Conservation (phyloP, 1,140 invertebrate genomes). For the Leptopilina clavipes region DNA sequence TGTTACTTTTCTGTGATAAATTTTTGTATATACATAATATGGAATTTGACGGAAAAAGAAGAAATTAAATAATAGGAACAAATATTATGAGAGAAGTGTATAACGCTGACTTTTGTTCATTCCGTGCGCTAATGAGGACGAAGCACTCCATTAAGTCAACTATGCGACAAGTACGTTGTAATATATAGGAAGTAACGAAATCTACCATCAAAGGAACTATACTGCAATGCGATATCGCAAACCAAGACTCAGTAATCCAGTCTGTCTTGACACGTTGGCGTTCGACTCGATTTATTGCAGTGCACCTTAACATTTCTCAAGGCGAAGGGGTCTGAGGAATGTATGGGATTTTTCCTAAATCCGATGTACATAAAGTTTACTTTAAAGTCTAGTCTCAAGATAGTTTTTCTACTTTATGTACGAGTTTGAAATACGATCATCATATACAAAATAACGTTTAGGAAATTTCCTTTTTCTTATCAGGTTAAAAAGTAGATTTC, state of each 20-base stretch:
- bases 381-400: conserved; percentile 9
- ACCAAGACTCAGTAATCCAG: conserved; percentile 22
- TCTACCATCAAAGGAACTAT: conserved; percentile 44
- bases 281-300: conserved; percentile 33
- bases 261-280: conserved; percentile 28
- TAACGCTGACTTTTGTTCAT: conserved; percentile 53
- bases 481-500: not conserved
- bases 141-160: conserved; percentile 61
- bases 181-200: conserved; percentile 41
- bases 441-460: not conserved
- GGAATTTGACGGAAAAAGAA: no score
- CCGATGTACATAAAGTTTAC: conserved; percentile 34
- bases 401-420: not conserved
- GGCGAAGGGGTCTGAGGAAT: conserved; percentile 1
- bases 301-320: conserved; percentile 31
- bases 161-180: conserved; percentile 49
- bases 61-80: not conserved
- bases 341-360: conserved; percentile 27
- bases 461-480: not conserved
- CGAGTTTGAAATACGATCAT: not conserved
- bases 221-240: conserved; percentile 33
- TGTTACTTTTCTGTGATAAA: no score
- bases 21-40: no score
- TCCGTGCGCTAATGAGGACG: conserved; percentile 57
- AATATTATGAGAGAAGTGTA: conserved; percentile 23